These are phyloP conservation scores for Burhinus oedicnemus DNA, from an alignment of 2,113 vertebrate species.

Conservation along the genomic window DNA sequence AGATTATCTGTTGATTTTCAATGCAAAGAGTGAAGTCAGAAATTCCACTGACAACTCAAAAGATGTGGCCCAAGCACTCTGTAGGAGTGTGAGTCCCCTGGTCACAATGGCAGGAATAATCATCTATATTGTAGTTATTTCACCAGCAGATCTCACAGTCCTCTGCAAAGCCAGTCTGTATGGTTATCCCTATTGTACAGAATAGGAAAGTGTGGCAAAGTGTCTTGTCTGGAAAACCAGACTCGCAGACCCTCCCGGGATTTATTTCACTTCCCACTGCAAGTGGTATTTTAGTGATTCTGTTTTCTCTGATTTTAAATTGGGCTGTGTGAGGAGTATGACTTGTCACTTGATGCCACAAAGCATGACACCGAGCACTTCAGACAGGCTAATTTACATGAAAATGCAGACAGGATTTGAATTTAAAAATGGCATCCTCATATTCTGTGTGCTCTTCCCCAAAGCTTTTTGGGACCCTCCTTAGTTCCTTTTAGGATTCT, in stretches of 20 bases:
- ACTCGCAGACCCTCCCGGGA: not conserved
- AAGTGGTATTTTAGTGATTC: not conserved
- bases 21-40: not conserved
- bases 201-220: not conserved
- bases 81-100: rapidly evolving
- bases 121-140: not conserved
- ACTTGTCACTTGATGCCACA: not conserved
- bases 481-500: not conserved
- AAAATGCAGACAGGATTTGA: not conserved
- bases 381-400: not conserved
- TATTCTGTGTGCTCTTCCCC: not conserved
- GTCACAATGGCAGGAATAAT: not conserved
- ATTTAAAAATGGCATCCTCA: not conserved
- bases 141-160: not conserved
- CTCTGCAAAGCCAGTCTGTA: not conserved
- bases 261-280: not conserved
- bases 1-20: not conserved
- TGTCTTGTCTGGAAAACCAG: not conserved
- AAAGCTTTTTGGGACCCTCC: not conserved
- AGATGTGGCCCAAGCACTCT: not conserved
- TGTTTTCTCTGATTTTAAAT: not conserved
- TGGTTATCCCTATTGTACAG: not conserved
- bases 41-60: not conserved
- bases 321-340: not conserved
- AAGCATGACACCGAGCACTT: not conserved